A percentile compares a stretch with the other conserved stretches of the same genome.
These are phyloP conservation scores for Peromyscus aztecus DNA, from an alignment of 2,797 vertebrate species.

Conservation along the genomic window DNA sequence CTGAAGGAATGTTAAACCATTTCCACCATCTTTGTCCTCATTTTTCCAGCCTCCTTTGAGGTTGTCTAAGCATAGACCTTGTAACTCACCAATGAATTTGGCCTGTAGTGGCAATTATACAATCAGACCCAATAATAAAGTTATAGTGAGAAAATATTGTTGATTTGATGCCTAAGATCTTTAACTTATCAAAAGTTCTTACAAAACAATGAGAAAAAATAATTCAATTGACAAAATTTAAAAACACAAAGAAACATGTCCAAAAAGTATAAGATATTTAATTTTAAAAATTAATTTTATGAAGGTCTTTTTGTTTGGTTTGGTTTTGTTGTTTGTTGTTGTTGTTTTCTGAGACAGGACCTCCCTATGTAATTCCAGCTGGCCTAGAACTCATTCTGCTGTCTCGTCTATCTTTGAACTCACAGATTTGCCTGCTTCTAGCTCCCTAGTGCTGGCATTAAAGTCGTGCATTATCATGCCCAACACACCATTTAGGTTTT, in stretches of 20 bases:
- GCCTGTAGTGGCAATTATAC: neutral
- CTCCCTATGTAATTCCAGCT: neutral
- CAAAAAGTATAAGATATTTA: neutral
- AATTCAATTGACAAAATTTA: neutral
- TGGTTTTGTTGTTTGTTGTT: neutral
- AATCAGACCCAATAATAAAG: neutral
- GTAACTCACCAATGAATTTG: neutral
- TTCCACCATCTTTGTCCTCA: neutral
- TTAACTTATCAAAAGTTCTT: constrained; percentile 3
- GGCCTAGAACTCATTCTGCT: neutral
- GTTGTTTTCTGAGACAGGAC: neutral
- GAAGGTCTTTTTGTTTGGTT: neutral
- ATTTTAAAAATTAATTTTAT: neutral
- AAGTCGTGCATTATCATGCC: neutral
- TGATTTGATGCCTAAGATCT: constrained; percentile 23
- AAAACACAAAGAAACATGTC: neutral
- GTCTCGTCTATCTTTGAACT: neutral
- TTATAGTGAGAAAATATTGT: neutral
- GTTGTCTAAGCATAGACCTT: neutral
- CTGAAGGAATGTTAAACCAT: neutral
- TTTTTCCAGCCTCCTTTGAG: neutral
- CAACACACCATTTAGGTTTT: neutral
- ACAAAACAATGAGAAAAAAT: constrained; percentile 2
- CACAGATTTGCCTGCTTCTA: neutral
- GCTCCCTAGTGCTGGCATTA: neutral